A percentile compares a stretch with the other conserved stretches of the same genome.
Conservation (phyloP, 2,113 vertebrate genomes). For the Bungarus multicinctus region DNA sequence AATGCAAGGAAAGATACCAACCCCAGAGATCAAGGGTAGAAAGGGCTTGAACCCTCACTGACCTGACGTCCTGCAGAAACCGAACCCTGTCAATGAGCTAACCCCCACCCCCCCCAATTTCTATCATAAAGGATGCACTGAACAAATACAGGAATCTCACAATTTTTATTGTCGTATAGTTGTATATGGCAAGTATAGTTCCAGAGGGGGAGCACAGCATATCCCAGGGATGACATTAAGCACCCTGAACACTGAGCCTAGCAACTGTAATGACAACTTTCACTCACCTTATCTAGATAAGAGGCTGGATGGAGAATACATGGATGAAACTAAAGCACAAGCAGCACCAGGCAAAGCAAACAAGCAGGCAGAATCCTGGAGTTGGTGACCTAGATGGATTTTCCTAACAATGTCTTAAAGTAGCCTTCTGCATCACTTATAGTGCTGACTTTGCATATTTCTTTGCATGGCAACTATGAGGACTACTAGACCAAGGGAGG, state of each 20-base stretch:
- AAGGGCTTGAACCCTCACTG: slow-evolving; percentile 2
- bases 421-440: neutral
- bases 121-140: neutral
- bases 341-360: neutral
- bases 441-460: neutral
- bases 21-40: neutral
- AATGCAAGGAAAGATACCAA: neutral
- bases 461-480: neutral
- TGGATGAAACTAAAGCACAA: neutral
- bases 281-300: neutral
- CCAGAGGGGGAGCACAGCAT: neutral
- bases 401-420: neutral
- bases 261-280: neutral
- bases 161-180: neutral
- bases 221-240: neutral
- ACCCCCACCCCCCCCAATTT: no score
- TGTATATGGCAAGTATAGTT: neutral
- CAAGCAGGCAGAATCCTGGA: neutral
- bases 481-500: neutral
- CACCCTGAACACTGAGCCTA: neutral
- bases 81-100: neutral
- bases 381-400: neutral
- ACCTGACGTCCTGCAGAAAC: neutral
- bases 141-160: neutral
- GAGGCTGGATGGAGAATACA: neutral